These are phyloP conservation scores for Magallana gigas DNA, from an alignment of 1,140 invertebrate species.

Conservation along the genomic window DNA sequence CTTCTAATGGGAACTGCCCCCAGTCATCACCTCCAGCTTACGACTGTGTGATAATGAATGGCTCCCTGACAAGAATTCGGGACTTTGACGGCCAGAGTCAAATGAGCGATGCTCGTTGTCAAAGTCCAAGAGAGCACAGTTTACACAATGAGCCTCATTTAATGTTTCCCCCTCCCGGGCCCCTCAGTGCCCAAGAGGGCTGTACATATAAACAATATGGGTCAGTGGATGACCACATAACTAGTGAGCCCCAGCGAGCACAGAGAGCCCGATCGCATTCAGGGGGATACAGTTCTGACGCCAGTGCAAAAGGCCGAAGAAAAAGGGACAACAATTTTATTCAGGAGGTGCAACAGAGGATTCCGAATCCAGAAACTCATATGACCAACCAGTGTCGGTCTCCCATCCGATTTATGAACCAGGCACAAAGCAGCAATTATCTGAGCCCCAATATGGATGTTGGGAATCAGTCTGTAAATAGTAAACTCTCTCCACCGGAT, in stretches of 20 bases:
- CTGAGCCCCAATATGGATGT: conserved; percentile 6
- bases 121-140: conserved; percentile 33
- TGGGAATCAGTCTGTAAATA: conserved; percentile 39
- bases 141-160: not conserved
- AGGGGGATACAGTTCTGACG: conserved; percentile 68
- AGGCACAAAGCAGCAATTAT: conserved; percentile 39
- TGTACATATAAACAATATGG: conserved; percentile 66
- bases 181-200: conserved; percentile 29
- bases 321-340: conserved; percentile 63
- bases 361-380: conserved; percentile 52
- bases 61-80: conserved; percentile 66
- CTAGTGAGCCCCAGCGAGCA: conserved; percentile 45
- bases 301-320: conserved; percentile 61
- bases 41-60: conserved; percentile 58
- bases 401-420: not conserved
- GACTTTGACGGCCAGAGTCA: conserved; percentile 74
- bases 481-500: conserved; percentile 58
- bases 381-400: conserved; percentile 17
- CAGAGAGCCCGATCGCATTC: conserved; percentile 55
- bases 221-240: conserved; percentile 60
- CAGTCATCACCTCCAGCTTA: conserved; percentile 39
- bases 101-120: conserved; percentile 57
- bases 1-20: not conserved
- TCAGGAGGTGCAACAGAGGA: conserved; percentile 67
- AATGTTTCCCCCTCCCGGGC: conserved; percentile 35